Evolutionary conservation across 2,888 invertebrate genomes (phyloP).

Genomic region (Subacronicta megacephala): DNA sequence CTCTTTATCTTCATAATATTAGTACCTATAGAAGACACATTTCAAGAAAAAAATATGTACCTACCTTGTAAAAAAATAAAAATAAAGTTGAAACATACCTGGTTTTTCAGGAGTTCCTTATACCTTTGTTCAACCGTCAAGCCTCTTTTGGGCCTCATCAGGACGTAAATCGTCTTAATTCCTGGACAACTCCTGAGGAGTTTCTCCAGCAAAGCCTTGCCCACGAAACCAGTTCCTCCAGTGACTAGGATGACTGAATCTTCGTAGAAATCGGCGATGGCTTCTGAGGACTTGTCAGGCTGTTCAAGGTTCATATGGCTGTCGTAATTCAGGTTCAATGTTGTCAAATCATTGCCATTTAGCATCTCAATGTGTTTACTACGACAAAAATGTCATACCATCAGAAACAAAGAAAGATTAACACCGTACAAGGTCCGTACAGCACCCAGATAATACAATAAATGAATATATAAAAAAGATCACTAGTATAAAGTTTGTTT

Average conservation of each 20-base stretch:
- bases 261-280: slow-evolving; percentile 87
- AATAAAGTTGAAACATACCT: slow-evolving; percentile 71
- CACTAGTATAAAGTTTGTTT: too few relatives aligned
- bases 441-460: too few relatives aligned
- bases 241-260: slow-evolving; percentile 88
- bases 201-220: slow-evolving; percentile 98
- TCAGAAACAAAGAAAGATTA: too few relatives aligned
- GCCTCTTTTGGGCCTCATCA: slow-evolving; percentile 94
- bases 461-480: too few relatives aligned
- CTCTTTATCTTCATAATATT: too few relatives aligned
- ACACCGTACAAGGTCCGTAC: too few relatives aligned
- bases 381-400: too few relatives aligned
- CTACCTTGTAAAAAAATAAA: neutral
- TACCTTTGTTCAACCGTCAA: slow-evolving; percentile 92
- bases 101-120: slow-evolving; percentile 93
- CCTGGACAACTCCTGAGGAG: slow-evolving; percentile 95
- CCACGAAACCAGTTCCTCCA: slow-evolving; percentile 94
- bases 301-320: slow-evolving; percentile 54
- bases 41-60: slow-evolving; percentile 5
- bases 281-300: slow-evolving; percentile 64
- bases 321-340: slow-evolving; percentile 69
- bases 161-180: slow-evolving; percentile 93
- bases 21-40: too few relatives aligned
- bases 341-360: slow-evolving; percentile 78
- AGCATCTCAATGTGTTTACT: slow-evolving; percentile 74